Percentiles rank a stretch among this genome's conserved stretches.
These are phyloP conservation scores for Nipponacmea schrenckii DNA, from an alignment of 2,888 invertebrate genomes.

Conservation along the genomic window DNA sequence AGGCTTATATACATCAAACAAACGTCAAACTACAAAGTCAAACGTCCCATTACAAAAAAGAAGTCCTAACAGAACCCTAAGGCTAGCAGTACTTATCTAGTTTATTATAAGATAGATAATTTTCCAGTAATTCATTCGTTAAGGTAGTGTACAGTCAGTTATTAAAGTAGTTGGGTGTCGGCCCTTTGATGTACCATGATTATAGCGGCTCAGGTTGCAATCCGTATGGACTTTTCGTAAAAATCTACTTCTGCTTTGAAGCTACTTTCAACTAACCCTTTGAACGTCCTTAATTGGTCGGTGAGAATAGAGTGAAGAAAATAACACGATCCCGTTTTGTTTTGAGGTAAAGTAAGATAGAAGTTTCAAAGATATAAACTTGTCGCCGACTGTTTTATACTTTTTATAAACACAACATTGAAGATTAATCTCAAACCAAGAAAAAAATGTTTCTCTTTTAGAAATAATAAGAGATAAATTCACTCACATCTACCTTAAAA, in stretches of 20 bases:
- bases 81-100: background rate
- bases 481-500: no score
- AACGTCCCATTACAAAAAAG: background rate
- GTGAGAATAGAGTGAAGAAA: background rate
- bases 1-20: background rate
- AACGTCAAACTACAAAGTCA: slow-evolving; percentile 7
- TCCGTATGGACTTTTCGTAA: slow-evolving; percentile 2
- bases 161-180: slow-evolving; percentile 2
- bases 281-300: slow-evolving; percentile 8
- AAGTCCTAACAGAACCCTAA: slow-evolving; percentile 4
- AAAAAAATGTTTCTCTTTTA: no score
- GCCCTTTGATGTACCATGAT: slow-evolving; percentile 1
- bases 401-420: no score
- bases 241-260: background rate
- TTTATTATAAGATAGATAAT: background rate
- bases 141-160: background rate
- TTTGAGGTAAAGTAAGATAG: background rate
- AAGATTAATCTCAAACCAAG: no score
- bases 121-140: background rate
- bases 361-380: no score
- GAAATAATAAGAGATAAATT: no score
- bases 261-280: slow-evolving; percentile 6
- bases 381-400: no score
- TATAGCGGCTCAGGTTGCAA: slow-evolving; percentile 4
- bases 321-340: slow-evolving; percentile 1